These are phyloP conservation scores for Andrena cerasifolii DNA, from an alignment of 1,140 invertebrate species.

Conservation along the genomic window DNA sequence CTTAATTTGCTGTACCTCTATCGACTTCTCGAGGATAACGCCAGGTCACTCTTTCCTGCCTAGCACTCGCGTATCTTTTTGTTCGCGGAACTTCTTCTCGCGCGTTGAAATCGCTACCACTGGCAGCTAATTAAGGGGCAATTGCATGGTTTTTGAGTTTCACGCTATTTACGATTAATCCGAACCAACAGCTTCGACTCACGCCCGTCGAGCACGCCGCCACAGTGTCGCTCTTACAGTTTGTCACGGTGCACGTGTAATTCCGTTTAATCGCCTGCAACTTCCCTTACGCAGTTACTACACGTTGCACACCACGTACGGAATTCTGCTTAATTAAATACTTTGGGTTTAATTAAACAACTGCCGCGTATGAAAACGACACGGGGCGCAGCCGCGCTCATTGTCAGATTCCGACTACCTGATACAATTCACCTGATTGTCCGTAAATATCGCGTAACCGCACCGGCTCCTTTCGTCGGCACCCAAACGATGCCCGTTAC, in stretches of 20 bases:
- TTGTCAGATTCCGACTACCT: background rate
- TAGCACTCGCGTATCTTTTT: background rate
- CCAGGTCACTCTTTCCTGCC: no score
- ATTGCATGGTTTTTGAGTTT: background rate
- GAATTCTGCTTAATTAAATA: conserved; percentile 58
- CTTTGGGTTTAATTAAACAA: conserved; percentile 56
- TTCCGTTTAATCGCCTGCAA: conserved; percentile 46
- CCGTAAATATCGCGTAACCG: conserved; percentile 1
- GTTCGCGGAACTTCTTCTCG: background rate
- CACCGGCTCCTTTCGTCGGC: background rate
- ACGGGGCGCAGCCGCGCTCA: no score
- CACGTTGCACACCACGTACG: conserved; percentile 18
- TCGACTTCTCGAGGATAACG: background rate
- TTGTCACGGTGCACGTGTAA: conserved; percentile 24
- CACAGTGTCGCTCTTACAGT: conserved; percentile 4
- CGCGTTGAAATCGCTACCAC: background rate
- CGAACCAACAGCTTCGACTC: background rate
- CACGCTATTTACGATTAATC: background rate
- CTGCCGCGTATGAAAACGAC: conserved; percentile 31
- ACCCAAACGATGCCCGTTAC: background rate
- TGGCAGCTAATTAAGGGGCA: background rate
- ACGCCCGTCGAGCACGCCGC: background rate
- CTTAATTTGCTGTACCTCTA: no score
- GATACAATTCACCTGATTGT: conserved; percentile 32
- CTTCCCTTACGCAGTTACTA: conserved; percentile 9